A percentile compares a stretch with the other conserved stretches of the same genome.
phyloP scores from a whole-genome alignment of 37 sponge, comb jelly and placozoan species.

The Ephydatia muelleri region DNA sequence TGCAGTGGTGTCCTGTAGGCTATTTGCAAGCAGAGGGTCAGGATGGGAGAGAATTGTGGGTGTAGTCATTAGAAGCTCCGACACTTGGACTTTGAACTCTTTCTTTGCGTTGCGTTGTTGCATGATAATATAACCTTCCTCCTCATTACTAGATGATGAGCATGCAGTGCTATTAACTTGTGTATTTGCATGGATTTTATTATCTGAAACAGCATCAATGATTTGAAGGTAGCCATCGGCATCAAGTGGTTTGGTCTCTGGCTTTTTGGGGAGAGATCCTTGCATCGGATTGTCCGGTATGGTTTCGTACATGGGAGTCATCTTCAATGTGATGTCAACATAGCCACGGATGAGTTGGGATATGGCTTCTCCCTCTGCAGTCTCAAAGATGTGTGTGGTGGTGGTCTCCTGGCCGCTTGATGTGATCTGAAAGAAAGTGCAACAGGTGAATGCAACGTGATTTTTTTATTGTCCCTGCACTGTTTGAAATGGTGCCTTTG shows the following conservation, averaged over 20 bases:
- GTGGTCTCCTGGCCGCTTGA: not conserved
- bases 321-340: conserved; percentile 65
- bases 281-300: not conserved
- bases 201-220: not conserved
- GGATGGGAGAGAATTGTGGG: not conserved
- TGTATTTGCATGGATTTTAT: not conserved
- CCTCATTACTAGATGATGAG: not conserved
- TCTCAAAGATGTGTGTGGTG: conserved; percentile 23
- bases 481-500: too few species aligned
- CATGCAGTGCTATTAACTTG: not conserved
- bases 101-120: not conserved
- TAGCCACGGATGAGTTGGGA: conserved; percentile 61
- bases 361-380: conserved; percentile 66
- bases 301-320: not conserved
- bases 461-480: not conserved
- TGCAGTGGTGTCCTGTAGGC: too few species aligned
- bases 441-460: not conserved
- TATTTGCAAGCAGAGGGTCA: too few species aligned
- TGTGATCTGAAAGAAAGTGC: not conserved
- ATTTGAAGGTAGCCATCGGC: not conserved
- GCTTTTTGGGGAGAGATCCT: too few species aligned
- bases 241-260: not conserved
- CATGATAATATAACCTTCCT: not conserved
- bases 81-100: not conserved
- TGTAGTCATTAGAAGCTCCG: not conserved